Conservation (phyloP, 2,888 invertebrate species). For the Galerucella calmariensis region DNA sequence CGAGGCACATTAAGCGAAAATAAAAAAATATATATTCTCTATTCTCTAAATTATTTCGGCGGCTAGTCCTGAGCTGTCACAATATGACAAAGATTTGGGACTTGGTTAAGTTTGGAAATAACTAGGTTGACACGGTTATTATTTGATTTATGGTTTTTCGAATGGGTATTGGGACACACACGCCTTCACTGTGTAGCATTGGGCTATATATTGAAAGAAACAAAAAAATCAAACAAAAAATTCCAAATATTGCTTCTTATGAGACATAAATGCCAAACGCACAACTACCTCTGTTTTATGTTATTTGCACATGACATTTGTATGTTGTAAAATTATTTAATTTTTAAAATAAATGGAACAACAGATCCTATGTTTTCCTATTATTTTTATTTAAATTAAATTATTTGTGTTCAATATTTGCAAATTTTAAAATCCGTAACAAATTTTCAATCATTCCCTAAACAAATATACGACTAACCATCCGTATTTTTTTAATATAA, state of each 20-base stretch:
- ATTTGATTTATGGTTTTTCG: slow-evolving; percentile 26
- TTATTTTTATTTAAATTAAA: no score
- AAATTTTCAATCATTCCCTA: no score
- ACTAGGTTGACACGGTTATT: slow-evolving; percentile 30
- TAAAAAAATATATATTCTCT: no score
- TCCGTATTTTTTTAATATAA: no score
- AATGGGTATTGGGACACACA: slow-evolving; percentile 10
- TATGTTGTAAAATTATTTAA: background rate
- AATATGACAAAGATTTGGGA: slow-evolving; percentile 15
- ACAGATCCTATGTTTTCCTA: background rate
- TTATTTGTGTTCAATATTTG: no score
- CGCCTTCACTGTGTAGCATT: background rate
- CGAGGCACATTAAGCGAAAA: no score
- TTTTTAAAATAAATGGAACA: background rate
- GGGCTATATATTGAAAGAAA: slow-evolving; percentile 5
- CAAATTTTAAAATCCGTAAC: no score
- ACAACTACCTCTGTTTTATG: background rate
- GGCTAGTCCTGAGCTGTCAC: slow-evolving; percentile 7
- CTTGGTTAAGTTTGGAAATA: slow-evolving; percentile 19
- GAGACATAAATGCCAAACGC: background rate
- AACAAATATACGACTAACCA: no score
- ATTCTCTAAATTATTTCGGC: background rate
- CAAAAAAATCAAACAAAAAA: background rate
- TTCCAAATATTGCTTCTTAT: background rate
- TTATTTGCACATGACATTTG: background rate